Evolutionary conservation across 2,888 invertebrate species (phyloP).

Genomic region (Drosophila mimica): DNA sequence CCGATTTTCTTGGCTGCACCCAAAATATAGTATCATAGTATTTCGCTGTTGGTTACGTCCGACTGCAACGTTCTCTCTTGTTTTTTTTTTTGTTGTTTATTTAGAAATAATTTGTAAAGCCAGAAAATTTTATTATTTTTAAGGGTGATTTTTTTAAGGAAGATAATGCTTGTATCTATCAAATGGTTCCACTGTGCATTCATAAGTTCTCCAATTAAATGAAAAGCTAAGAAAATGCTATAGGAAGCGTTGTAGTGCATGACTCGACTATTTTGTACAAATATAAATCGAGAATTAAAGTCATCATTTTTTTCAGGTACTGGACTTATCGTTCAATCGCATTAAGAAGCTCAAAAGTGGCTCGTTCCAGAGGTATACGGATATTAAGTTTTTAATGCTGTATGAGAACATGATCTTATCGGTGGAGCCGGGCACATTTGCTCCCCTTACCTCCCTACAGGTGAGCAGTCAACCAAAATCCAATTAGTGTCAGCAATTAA

Average conservation of each 20-base stretch:
- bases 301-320: constrained; percentile 74
- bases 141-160: neutral
- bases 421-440: constrained; percentile 84
- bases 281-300: constrained; percentile 13
- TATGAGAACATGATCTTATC: constrained; percentile 85
- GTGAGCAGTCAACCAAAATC: constrained; percentile 58
- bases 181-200: neutral
- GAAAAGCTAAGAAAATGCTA: neutral
- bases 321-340: constrained; percentile 84
- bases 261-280: constrained; percentile 32
- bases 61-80: too few species aligned
- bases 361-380: constrained; percentile 83
- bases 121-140: neutral
- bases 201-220: neutral
- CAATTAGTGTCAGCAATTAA: constrained; percentile 22
- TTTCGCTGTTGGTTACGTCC: too few species aligned
- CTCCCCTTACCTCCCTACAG: constrained; percentile 82
- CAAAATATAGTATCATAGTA: too few species aligned
- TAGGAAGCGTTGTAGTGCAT: constrained; percentile 4
- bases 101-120: neutral
- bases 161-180: neutral
- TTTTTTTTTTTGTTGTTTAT: neutral
- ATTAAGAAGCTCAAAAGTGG: constrained; percentile 83
- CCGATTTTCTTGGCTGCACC: too few species aligned
- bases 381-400: constrained; percentile 82